Base-by-base conservation (phyloP, 2,113 vertebrate genomes). In the Leptobrachium leishanense region DNA sequence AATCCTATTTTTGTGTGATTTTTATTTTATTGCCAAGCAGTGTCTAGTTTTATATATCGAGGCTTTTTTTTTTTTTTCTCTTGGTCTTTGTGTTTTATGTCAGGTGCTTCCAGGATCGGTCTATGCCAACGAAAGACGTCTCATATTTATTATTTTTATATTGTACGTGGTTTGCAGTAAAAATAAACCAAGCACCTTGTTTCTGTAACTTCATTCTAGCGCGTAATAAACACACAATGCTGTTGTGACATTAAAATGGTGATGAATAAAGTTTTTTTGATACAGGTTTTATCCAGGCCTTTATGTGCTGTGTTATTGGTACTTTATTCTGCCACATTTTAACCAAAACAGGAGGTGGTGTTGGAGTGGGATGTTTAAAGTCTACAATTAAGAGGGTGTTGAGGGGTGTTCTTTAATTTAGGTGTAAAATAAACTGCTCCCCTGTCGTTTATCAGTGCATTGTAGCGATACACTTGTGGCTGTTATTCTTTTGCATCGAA, bases 231-330 rank as follows among this genome's bases (percentile, higher is more conserved):
- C 5, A 50, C n/a, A 31, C 5, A 1, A 72, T 64, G 75, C 80
- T 62, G 46, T 82, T 87, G 84, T 91, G 82, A 75, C 54, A 72
- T 83, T 68, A 71, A 44, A 71, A 77, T 82, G 70, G 86, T 86
- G 88, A 86, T 89, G 68, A 88, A 88, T 90, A 91, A 90, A 92
- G 1, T 64, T 53, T 55, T 75, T 91, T 90, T 91, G 88, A 67
- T 88, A 85, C 31, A 1, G 0, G n/a, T 69, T 78, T 84, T 70
- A 31, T 31, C 20, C 20, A 31, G 20, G 20, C 20, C 20, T 31
- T 31, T 31, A 31, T 31, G 20, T 31, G 20, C 20, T 31, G 20
- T 31, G 20, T 31, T 31, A 31, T 31, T 31, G 20, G 20, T 31
- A 31, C 20, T 31, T 31, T 31, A 31, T 31, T 31, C 20, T 31